These are phyloP conservation scores for Hypolimnas misippus DNA, from an alignment of 2,888 invertebrate genomes.

Conservation along the genomic window DNA sequence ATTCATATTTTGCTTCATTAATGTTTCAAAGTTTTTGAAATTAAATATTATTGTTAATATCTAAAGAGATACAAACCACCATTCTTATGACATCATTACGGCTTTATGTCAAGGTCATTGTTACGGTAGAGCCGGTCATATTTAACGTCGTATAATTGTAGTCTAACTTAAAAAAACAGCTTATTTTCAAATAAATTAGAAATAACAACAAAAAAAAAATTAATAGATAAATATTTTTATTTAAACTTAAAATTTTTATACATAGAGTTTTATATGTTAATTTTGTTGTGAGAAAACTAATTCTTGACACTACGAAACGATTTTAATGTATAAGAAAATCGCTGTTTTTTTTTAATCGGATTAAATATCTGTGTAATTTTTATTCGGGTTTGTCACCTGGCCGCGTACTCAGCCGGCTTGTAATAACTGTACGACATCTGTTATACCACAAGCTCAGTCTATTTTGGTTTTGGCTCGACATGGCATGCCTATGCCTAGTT, in stretches of 20 bases:
- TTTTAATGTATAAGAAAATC: neutral
- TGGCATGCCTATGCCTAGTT: slow-evolving; percentile 40
- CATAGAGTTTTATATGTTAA: no score
- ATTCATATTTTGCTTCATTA: neutral
- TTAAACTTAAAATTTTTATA: no score
- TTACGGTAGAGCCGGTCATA: slow-evolving; percentile 31
- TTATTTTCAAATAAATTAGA: slow-evolving; percentile 3
- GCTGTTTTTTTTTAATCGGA: neutral
- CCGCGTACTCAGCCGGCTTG: slow-evolving; percentile 20
- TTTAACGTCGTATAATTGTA: slow-evolving; percentile 11
- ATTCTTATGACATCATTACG: slow-evolving; percentile 45
- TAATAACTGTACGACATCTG: slow-evolving; percentile 42
- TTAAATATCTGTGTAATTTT: neutral
- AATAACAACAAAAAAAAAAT: no score
- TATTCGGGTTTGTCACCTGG: slow-evolving; percentile 30
- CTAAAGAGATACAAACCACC: slow-evolving; percentile 1
- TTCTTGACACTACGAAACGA: neutral
- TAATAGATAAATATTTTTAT: no score
- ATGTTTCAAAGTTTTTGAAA: neutral
- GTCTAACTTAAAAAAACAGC: neutral
- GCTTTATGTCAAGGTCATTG: slow-evolving; percentile 40
- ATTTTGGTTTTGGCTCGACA: slow-evolving; percentile 73
- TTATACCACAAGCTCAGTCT: slow-evolving; percentile 68
- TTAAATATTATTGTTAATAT: neutral
- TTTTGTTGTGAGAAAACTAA: no score